Conservation (phyloP, 2,888 invertebrate species). For the Ennomos erosarius region DNA sequence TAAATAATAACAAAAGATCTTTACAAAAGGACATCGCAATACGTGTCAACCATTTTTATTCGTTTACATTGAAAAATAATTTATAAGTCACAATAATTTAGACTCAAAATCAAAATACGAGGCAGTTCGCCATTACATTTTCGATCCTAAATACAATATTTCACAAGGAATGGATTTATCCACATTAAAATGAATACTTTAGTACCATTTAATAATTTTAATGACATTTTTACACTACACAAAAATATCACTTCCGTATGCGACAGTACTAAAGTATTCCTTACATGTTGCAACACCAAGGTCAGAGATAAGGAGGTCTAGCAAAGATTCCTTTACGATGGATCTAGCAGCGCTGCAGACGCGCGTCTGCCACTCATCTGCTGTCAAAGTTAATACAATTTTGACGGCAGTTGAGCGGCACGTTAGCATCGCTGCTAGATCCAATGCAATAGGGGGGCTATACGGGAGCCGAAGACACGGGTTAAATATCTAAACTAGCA, state of each 20-base stretch:
- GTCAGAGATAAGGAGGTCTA: too few relatives aligned
- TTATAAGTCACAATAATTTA: constrained; percentile 49
- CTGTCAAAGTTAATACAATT: too few relatives aligned
- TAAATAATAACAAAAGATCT: constrained; percentile 37
- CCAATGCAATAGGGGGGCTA: too few relatives aligned
- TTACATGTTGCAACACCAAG: background rate
- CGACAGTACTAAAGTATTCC: background rate
- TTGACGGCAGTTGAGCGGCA: too few relatives aligned
- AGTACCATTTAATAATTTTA: constrained; percentile 4
- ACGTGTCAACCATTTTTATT: constrained; percentile 55
- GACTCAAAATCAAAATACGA: constrained; percentile 30
- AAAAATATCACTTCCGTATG: constrained; percentile 28
- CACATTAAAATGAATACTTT: constrained; percentile 45
- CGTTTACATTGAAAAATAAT: constrained; percentile 61
- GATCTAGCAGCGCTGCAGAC: too few relatives aligned
- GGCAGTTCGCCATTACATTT: constrained; percentile 20
- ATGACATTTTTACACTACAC: background rate
- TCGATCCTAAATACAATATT: constrained; percentile 21
- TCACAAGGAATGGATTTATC: constrained; percentile 46
- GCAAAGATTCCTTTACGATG: too few relatives aligned
- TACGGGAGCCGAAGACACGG: constrained; percentile 62
- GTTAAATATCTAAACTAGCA: constrained; percentile 64
- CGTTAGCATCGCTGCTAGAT: too few relatives aligned
- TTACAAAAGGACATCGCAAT: constrained; percentile 42
- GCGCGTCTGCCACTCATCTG: too few relatives aligned